Conservation (phyloP, 2,888 invertebrate species). For the Nomada fabriciana region DNA sequence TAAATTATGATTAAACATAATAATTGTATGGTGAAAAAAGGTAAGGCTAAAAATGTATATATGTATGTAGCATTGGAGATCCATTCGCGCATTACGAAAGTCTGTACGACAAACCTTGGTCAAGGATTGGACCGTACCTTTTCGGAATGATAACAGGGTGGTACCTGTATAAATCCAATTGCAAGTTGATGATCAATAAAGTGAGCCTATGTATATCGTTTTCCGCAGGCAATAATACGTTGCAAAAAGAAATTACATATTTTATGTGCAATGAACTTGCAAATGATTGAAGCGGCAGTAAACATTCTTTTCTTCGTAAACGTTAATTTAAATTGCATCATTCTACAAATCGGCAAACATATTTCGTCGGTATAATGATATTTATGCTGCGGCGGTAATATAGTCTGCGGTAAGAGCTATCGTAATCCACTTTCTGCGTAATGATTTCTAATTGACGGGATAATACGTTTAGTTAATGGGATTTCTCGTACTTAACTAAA, state of each 20-base stretch:
- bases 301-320: not conserved
- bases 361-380: not conserved
- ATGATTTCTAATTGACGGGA: not conserved
- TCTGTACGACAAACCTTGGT: constrained; percentile 83
- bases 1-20: not conserved
- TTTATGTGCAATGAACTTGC: no score
- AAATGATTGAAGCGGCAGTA: not conserved
- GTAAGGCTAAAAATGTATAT: not conserved
- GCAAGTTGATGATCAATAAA: constrained; percentile 74
- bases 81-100: constrained; percentile 77
- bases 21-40: not conserved
- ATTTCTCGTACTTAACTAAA: not conserved
- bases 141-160: constrained; percentile 81
- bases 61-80: constrained; percentile 71
- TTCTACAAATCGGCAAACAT: not conserved
- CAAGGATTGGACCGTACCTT: constrained; percentile 82
- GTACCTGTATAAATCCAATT: constrained; percentile 76
- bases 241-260: not conserved
- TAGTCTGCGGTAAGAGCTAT: not conserved
- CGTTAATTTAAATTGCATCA: not conserved
- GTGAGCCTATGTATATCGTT: constrained; percentile 47
- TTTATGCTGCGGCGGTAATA: not conserved
- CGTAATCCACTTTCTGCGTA: constrained; percentile 13
- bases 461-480: not conserved
- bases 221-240: not conserved